phyloP scores from a whole-genome alignment of 2,888 invertebrate genomes.

The Therioaphis trifolii region DNA sequence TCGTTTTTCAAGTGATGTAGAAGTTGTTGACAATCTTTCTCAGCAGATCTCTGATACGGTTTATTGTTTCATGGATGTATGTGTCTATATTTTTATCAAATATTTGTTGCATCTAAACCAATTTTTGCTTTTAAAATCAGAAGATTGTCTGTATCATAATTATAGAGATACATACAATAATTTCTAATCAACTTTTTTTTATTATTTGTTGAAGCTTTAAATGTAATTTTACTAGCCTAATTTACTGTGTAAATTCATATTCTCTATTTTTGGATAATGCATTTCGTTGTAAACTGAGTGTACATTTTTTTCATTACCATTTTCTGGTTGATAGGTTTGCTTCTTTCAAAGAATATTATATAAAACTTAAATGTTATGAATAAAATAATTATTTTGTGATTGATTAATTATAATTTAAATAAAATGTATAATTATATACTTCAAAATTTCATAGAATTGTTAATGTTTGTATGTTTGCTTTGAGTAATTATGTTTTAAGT shows the following conservation, averaged over 20 bases:
- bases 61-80: slow-evolving; percentile 67
- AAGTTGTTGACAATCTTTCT: slow-evolving; percentile 79
- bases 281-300: slow-evolving; percentile 44
- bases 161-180: neutral
- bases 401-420: neutral
- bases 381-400: neutral
- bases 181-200: too few relatives aligned
- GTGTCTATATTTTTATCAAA: slow-evolving; percentile 62
- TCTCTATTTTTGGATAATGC: slow-evolving; percentile 28
- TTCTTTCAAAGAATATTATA: neutral
- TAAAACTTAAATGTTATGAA: neutral
- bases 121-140: slow-evolving; percentile 8
- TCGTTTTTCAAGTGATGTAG: slow-evolving; percentile 74
- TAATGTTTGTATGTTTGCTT: too few relatives aligned
- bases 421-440: neutral
- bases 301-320: neutral
- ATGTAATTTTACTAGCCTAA: too few relatives aligned
- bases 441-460: too few relatives aligned
- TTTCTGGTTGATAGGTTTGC: slow-evolving; percentile 3
- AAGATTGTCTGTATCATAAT: neutral
- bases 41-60: slow-evolving; percentile 68
- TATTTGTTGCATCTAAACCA: neutral
- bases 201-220: too few relatives aligned
- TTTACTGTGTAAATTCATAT: neutral
- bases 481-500: too few relatives aligned